Percentiles rank a stretch among this genome's conserved stretches.
Conservation (phyloP, 2,113 vertebrate species). For the Serinus canaria region DNA sequence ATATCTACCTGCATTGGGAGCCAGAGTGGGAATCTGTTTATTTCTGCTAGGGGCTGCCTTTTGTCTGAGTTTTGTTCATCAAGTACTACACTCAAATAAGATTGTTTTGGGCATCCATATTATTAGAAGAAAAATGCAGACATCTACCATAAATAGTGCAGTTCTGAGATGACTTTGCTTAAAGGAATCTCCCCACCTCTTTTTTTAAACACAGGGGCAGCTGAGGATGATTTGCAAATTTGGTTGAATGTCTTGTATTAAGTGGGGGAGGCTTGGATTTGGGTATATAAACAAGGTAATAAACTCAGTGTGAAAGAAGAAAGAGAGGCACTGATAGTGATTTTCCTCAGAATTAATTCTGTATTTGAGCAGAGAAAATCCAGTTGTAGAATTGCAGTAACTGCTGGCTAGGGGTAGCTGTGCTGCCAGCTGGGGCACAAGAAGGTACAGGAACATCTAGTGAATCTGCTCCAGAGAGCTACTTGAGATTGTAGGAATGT, state of each 20-base stretch:
- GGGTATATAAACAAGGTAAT: neutral
- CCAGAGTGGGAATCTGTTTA: neutral
- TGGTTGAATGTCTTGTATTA: neutral
- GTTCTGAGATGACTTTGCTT: neutral
- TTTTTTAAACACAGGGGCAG: neutral
- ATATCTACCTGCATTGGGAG: neutral
- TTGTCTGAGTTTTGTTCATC: neutral
- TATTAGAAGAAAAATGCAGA: neutral
- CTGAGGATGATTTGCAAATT: neutral
- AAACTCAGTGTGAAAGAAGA: neutral
- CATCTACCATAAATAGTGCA: neutral
- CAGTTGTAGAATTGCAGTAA: neutral
- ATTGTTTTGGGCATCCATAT: neutral
- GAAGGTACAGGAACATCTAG: neutral
- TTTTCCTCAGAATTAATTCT: neutral
- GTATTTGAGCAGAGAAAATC: neutral
- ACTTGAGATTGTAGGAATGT: neutral
- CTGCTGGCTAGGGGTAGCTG: neutral
- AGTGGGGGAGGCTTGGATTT: neutral
- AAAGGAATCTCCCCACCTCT: neutral
- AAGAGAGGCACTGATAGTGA: neutral
- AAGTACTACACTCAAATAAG: neutral
- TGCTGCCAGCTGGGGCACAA: neutral
- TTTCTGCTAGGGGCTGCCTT: neutral
- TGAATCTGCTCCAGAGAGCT: neutral